phyloP scores from a whole-genome alignment of 2,797 vertebrate genomes.

The Gadopsis marmoratus region DNA sequence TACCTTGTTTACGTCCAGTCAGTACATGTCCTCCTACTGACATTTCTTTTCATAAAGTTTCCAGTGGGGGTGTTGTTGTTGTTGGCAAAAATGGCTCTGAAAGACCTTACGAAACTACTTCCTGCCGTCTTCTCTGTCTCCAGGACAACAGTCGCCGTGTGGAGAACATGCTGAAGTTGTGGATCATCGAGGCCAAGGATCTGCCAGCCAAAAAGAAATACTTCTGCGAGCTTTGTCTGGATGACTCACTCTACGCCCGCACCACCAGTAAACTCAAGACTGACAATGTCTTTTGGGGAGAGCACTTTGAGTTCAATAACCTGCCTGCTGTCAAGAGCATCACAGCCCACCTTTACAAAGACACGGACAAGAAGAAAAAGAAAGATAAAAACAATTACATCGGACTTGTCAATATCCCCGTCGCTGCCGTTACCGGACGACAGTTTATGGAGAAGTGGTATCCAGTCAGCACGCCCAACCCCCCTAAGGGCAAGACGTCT shows the following conservation, averaged over 20 bases:
- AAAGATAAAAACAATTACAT: constrained; percentile 99
- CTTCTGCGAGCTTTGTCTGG: constrained; percentile 96
- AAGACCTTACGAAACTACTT: constrained; percentile 13
- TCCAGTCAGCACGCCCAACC: constrained; percentile 91
- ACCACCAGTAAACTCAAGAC: constrained; percentile 99
- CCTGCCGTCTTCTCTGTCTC: constrained; percentile 20
- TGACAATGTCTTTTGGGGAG: constrained; percentile 99
- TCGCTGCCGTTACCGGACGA: constrained; percentile 89
- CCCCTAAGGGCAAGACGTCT: constrained; percentile 92
- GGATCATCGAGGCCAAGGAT: constrained; percentile 99
- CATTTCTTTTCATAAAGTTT: not conserved
- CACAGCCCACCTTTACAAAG: constrained; percentile 96
- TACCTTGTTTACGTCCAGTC: not conserved
- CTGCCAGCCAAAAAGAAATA: constrained; percentile 98
- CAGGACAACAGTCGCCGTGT: constrained; percentile 98
- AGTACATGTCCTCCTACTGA: not conserved
- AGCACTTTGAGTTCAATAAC: constrained; percentile 99
- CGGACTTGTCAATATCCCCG: constrained; percentile 93
- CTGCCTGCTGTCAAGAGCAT: constrained; percentile 92
- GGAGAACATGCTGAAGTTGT: constrained; percentile 95
- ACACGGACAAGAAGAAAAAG: constrained; percentile 99
- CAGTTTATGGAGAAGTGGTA: constrained; percentile 99
- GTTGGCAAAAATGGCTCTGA: not conserved
- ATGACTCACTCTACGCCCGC: constrained; percentile 95
- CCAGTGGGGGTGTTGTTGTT: not conserved